A percentile compares a stretch with the other conserved stretches of the same genome.
Conservation (phyloP, 2,797 vertebrate genomes). For the Epinephelus awoara region DNA sequence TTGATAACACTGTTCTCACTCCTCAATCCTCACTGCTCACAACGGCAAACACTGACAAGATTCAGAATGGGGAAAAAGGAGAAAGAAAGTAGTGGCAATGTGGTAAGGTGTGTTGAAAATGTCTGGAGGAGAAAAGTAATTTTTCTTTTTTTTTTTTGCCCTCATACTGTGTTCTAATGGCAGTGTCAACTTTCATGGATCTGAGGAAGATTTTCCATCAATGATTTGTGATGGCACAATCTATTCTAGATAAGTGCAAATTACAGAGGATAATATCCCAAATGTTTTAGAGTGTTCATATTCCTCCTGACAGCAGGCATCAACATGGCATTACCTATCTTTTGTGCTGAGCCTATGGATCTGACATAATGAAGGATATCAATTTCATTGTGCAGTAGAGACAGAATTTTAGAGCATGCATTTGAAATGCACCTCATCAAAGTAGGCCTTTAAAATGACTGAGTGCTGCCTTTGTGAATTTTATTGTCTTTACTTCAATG, state of each 20-base stretch:
- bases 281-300: constrained; percentile 13
- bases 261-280: constrained; percentile 4
- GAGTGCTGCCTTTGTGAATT: not conserved
- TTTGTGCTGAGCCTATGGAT: constrained; percentile 1
- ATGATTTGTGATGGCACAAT: not conserved
- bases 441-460: not conserved
- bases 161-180: not conserved
- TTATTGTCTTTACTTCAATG: not conserved
- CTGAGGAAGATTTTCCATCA: constrained; percentile 18
- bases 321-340: not conserved
- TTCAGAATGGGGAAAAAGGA: constrained; percentile 59
- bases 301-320: constrained; percentile 6
- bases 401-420: not conserved
- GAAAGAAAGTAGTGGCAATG: constrained; percentile 33
- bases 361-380: constrained; percentile 9
- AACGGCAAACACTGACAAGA: constrained; percentile 74
- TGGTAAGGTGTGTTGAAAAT: constrained; percentile 27
- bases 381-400: not conserved
- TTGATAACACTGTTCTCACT: constrained; percentile 77
- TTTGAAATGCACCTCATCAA: constrained; percentile 16
- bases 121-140: not conserved
- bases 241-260: constrained; percentile 15
- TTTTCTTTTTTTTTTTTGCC: not conserved
- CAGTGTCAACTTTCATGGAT: constrained; percentile 1
- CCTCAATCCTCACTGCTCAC: constrained; percentile 63